A percentile compares a stretch with the other conserved stretches of the same genome.
These are phyloP conservation scores for Tribolium freemani DNA, from an alignment of 2,888 invertebrate species.

Conservation along the genomic window DNA sequence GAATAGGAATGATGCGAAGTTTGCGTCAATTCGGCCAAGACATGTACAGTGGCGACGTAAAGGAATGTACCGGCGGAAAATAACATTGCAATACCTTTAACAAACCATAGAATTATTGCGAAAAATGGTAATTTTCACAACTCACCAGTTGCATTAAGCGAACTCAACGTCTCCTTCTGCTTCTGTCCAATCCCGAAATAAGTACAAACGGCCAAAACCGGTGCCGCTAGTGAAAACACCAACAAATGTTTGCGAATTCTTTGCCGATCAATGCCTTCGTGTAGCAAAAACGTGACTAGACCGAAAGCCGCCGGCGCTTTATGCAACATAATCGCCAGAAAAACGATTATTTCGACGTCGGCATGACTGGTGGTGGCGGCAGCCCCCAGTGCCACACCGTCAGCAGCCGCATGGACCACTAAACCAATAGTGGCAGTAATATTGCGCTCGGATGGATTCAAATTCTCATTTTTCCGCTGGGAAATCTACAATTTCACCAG, in stretches of 20 bases:
- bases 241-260: slow-evolving; percentile 90
- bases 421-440: slow-evolving; percentile 96
- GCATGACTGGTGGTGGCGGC: slow-evolving; percentile 96
- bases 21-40: slow-evolving; percentile 92
- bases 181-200: slow-evolving; percentile 95
- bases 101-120: too few relatives aligned
- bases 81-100: slow-evolving; percentile 88
- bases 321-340: slow-evolving; percentile 98
- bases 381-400: slow-evolving; percentile 98
- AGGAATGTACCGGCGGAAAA: slow-evolving; percentile 99
- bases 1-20: slow-evolving; percentile 66
- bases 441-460: slow-evolving; percentile 77
- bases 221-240: slow-evolving; percentile 94
- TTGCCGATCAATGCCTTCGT: slow-evolving; percentile 91
- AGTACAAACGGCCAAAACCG: slow-evolving; percentile 89
- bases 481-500: slow-evolving; percentile 63
- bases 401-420: slow-evolving; percentile 98
- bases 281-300: slow-evolving; percentile 95
- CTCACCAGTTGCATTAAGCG: slow-evolving; percentile 90
- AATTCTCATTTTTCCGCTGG: slow-evolving; percentile 73
- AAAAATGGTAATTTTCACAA: not conserved
- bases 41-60: slow-evolving; percentile 98
- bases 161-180: slow-evolving; percentile 90
- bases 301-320: slow-evolving; percentile 99
- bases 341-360: slow-evolving; percentile 97